Evolutionary conservation across 30 jellyfish, hydroid and myxozoan species (phyloP).

Genomic region (Haliclystus octoradiatus): DNA sequence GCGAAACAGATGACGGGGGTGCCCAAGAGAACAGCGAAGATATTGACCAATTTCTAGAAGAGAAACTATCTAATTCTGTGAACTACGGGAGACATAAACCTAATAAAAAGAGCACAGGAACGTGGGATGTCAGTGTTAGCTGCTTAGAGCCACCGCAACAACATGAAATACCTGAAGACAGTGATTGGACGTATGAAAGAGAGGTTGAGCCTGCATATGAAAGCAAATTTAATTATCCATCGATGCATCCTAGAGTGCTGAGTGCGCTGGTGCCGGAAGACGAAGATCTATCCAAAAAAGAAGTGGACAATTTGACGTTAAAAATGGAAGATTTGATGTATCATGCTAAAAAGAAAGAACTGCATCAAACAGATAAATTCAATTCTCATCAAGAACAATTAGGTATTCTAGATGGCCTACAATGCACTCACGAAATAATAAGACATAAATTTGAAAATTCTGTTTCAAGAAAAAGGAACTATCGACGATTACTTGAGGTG

Average conservation of each 20-base stretch:
- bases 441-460: conserved; percentile 22
- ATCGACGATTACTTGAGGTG: conserved; percentile 54
- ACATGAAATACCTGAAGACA: not conserved
- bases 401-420: conserved; percentile 26
- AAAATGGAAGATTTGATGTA: conserved; percentile 35
- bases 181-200: not conserved
- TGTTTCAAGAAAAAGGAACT: conserved; percentile 22
- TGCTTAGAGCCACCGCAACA: not conserved
- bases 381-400: conserved; percentile 44
- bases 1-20: not conserved
- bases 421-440: conserved; percentile 15
- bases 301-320: conserved; percentile 42
- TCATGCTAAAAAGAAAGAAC: not conserved
- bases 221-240: not conserved
- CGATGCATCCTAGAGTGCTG: conserved; percentile 29
- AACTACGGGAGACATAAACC: not conserved
- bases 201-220: not conserved
- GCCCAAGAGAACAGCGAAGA: too few species aligned
- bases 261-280: conserved; percentile 50
- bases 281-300: conserved; percentile 47
- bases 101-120: not conserved
- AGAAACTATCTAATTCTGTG: not conserved
- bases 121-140: not conserved
- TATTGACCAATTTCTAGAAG: too few species aligned
- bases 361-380: conserved; percentile 6